Evolutionary conservation across 2,888 invertebrate species (phyloP).

Genomic region (Mallateleia sp.): DNA sequence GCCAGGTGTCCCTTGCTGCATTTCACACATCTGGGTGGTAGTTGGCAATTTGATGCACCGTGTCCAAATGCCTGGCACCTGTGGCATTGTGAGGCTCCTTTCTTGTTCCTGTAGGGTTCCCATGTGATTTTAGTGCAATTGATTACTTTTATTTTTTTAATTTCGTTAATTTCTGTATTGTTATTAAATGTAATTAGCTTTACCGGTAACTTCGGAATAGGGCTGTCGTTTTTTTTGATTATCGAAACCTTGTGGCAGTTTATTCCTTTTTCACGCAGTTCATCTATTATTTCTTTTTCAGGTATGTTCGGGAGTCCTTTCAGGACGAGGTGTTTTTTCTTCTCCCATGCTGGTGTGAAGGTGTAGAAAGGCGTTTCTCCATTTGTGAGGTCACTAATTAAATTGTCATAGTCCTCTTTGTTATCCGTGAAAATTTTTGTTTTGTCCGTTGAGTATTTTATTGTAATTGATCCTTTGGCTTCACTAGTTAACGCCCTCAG

Average conservation of each 20-base stretch:
- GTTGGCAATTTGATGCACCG: constrained; percentile 4
- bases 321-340: constrained; percentile 17
- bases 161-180: constrained; percentile 2
- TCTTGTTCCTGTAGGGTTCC: constrained; percentile 47
- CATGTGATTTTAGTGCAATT: not conserved
- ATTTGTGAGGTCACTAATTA: too few species aligned
- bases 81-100: constrained; percentile 54
- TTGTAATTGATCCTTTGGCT: too few species aligned
- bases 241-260: too few species aligned
- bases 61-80: constrained; percentile 47
- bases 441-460: too few species aligned
- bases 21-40: constrained; percentile 51
- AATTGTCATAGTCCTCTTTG: too few species aligned
- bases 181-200: not conserved
- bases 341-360: constrained; percentile 15
- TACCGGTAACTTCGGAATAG: not conserved
- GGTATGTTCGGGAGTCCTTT: constrained; percentile 19
- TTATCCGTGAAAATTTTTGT: too few species aligned
- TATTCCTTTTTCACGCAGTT: too few species aligned
- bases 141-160: constrained; percentile 31
- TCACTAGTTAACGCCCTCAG: too few species aligned
- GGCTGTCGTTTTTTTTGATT: too few species aligned
- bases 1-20: constrained; percentile 32
- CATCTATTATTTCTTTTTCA: not conserved
- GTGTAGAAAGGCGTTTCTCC: not conserved